A percentile compares a stretch with the other conserved stretches of the same genome.
Evolutionary conservation across 2,888 invertebrate genomes (phyloP).

Genomic region (Napeogenes sylphis): DNA sequence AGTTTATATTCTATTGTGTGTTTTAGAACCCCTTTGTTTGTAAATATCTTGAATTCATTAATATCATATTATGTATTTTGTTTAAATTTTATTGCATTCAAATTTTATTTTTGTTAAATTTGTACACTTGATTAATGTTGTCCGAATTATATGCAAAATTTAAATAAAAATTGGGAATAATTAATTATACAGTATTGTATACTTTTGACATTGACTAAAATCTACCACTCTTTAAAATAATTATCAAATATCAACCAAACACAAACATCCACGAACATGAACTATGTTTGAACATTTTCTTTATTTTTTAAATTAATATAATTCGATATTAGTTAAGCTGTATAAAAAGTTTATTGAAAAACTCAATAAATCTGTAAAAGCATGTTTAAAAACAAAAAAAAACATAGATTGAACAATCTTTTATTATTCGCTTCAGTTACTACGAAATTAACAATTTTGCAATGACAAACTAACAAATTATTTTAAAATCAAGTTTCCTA

Average conservation of each 20-base stretch:
- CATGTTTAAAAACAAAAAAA: constrained; percentile 10
- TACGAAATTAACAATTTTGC: constrained; percentile 19
- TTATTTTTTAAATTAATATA: background rate
- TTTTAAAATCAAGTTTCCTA: constrained; percentile 16
- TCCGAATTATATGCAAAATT: constrained; percentile 11
- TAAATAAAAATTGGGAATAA: no score
- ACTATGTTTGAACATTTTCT: background rate
- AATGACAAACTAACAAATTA: constrained; percentile 21
- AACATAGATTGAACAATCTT: constrained; percentile 20
- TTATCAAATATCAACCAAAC: no score
- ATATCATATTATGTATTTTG: constrained; percentile 1
- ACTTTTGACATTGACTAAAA: no score
- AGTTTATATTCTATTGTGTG: constrained; percentile 14
- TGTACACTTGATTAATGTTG: constrained; percentile 11
- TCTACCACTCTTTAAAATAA: no score
- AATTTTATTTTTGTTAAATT: background rate
- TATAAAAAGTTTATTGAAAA: background rate
- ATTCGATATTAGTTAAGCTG: no score
- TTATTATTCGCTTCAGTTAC: constrained; percentile 24
- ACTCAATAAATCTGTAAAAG: constrained; percentile 2
- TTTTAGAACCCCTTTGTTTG: constrained; percentile 5
- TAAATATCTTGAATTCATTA: background rate
- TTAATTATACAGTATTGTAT: no score
- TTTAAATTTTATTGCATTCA: background rate
- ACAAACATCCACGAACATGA: no score